phyloP scores from a whole-genome alignment of 1,140 invertebrate genomes.

The Sitobion miscanthi region DNA sequence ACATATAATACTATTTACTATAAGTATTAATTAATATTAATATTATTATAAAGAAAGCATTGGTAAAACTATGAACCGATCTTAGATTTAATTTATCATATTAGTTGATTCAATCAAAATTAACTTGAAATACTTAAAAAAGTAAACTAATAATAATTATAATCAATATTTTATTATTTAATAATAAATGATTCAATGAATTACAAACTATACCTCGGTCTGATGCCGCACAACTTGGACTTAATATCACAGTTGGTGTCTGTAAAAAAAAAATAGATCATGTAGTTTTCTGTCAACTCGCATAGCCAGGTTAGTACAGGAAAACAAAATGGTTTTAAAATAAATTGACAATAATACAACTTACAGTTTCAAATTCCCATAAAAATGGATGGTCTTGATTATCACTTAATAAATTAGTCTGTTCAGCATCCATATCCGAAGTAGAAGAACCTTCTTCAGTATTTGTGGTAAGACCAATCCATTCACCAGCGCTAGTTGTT shows the following conservation, averaged over 20 bases:
- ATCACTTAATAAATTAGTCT: constrained; percentile 64
- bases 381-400: constrained; percentile 70
- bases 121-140: not conserved
- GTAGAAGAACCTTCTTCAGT: constrained; percentile 85
- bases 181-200: constrained; percentile 38
- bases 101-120: not conserved
- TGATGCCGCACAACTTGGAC: constrained; percentile 72
- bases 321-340: no score
- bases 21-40: not conserved
- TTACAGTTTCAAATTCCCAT: constrained; percentile 75
- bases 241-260: constrained; percentile 74
- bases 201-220: constrained; percentile 71
- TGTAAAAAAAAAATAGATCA: constrained; percentile 59
- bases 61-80: not conserved
- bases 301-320: no score
- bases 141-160: not conserved
- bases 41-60: not conserved
- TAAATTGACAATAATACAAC: constrained; percentile 25
- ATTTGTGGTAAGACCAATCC: constrained; percentile 84
- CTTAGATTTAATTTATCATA: not conserved
- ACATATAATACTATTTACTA: not conserved
- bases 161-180: not conserved
- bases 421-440: constrained; percentile 72
- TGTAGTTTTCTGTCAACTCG: not conserved
- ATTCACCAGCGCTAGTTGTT: constrained; percentile 78